Base-by-base conservation (phyloP, 1,140 invertebrate species). In the Heliconius hewitsoni region DNA sequence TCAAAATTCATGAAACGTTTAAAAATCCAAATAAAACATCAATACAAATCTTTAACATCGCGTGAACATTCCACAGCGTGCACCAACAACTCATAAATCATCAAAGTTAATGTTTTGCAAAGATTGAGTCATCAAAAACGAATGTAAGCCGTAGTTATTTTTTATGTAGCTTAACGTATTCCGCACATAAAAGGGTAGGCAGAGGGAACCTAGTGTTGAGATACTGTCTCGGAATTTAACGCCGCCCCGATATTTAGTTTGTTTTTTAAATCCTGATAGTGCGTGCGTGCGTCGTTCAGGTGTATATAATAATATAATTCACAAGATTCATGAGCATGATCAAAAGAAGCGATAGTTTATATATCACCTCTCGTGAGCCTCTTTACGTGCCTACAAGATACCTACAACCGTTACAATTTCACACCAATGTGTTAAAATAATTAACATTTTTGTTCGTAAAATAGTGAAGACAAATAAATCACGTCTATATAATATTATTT, bases 271-370 rank as follows among this genome's bases (percentile, higher is more conserved):
- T 42, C 42, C 11, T 42, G 11, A 42, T 42, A 37, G 42, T 42
- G 42, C 1, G 2, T 34, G 34, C 5, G 13, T 46, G 42, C 13
- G 42, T 16, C 16, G 42, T 66, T 66, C 11, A 1, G 13, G 1
- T 66, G 60, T 27, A 30, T 66, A 30, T 13, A n/a, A 66, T 27
- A 30, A 30, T 80, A 81, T 80, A 78, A 80, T 81, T 84, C 78
- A 77, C 57, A 46, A 79, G 81, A 83, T 83, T 82, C 81, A 83
- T 80, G 80, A 81, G 78, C 66, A 71, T 71, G 79, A 85, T 85
- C 83, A 86, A 86, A 84, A 82, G 82, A 85, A 81, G 27, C 80
- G 73, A 60, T 30, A 8, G 60, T 66, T 30, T 66, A 30, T n/a
- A 66, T 16, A 66, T 27, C 60, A 30, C 60, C 60, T 66, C 60